Evolutionary conservation across 2,888 invertebrate species (phyloP), one percentile per base, ranked within the genome.

Genomic region (Asteroscopus sphinx): DNA sequence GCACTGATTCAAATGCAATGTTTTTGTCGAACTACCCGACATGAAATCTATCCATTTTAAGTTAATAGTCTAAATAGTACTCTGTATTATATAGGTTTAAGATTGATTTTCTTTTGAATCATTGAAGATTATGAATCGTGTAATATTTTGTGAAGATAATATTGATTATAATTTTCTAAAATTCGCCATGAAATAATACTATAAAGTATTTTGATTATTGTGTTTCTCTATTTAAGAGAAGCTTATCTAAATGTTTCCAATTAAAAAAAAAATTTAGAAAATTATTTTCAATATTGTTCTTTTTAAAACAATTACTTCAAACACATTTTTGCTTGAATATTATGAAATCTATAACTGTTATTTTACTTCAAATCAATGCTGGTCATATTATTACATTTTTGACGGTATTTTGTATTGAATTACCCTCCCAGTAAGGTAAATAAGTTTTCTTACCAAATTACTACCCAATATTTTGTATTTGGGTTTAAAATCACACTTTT

Each of bases 81-180:
- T 76, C 76, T 89, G 89, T 90, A 89, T 85, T 83, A 88, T 89
- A 90, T 89, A 88, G 86, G 16, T 67, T 67, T 88, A 88, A 87
- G 88, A 59, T 86, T 82, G 55, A 77, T 84, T 85, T 83, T 73
- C 72, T 67, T 63, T 70, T 59, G 55, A 63, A 60, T 53, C 44
- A 48, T 52, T 59, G 44, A 61, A 36, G 32, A 45, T 51, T 47
- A 57, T 45, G 44, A 48, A 66, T 60, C 45, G 15, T 66, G 53
- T 46, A n/a, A 65, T 53, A 65, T 66, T 66, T 60, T 64, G 45
- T 28, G 11, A 33, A 56, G 51, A 17, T 45, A 21, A 32, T 56
- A 47, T 58, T 58, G 40, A 42, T 53, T 64, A 56, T 48, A 55
- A 39, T 46, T 42, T 48, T 25, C 41, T 7, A 40, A 37, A 60